Base-by-base conservation (phyloP, 2,888 invertebrate species). In the Acrocyrtus sp. region DNA sequence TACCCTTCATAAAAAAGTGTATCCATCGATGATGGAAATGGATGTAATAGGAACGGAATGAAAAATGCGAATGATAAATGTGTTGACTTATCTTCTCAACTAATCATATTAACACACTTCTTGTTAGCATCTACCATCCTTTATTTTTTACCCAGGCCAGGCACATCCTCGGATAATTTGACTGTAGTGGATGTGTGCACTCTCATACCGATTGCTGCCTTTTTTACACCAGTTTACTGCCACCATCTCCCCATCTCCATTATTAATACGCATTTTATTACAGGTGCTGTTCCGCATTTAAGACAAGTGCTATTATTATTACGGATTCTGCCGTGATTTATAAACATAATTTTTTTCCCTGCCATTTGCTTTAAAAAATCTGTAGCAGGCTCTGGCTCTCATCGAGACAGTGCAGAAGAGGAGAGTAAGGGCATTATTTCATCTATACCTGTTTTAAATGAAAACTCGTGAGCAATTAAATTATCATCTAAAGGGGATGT, bases 61-160 rank as follows among this genome's bases (percentile, higher is more conserved):
- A 65, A 65, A 65, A 56, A 65, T 54, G 56, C 34, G 60, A 58
- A 68, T 68, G 69, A 69, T 69, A 69, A 69, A 69, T 69, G 69
- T 62, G 69, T 56, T 69, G 61, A 69, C 61, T 69, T 69, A 69
- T 69, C 69, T 68, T 69, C 61, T 26, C 69, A 53, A 68, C 61
- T 69, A 69, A 69, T 69, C 69, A 69, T 69, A 69, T 69, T 69
- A 69, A 56, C 69, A 69, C 69, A 69, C 61, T 56, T 62, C 69
- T 69, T 69, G 69, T 69, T 69, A 69, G 61, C 69, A 68, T 68
- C 68, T 53, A n/a, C n/a, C n/a, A n/a, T n/a, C n/a, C n/a, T n/a
- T n/a, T n/a, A n/a, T n/a, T n/a, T n/a, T n/a, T n/a, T 45, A 51
- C 47, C 60, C 53, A 62, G 48, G 56, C 56, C n/a, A n/a, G n/a